These are phyloP conservation scores for Netelia fuscicornis DNA, from an alignment of 2,888 invertebrate genomes.

Conservation along the genomic window DNA sequence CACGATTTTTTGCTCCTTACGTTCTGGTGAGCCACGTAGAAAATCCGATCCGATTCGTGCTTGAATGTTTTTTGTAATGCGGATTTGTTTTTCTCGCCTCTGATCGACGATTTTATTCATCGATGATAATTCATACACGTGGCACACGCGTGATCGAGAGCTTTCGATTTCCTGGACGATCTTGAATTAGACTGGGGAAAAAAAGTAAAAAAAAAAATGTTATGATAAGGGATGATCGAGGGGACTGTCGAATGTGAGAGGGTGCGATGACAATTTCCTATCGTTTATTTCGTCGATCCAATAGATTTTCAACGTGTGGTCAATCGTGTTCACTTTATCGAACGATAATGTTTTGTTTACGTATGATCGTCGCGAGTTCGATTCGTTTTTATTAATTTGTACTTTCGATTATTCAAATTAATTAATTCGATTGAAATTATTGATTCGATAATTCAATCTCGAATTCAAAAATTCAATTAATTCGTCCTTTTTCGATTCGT, in stretches of 20 bases:
- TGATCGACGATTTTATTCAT: neutral
- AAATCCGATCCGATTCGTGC: neutral
- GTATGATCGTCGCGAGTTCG: neutral
- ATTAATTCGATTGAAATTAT: neutral
- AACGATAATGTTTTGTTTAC: too few relatives aligned
- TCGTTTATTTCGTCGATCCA: slow-evolving; percentile 16
- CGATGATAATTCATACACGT: neutral
- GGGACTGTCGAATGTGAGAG: neutral
- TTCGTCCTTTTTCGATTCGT: neutral
- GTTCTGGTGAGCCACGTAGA: slow-evolving; percentile 71
- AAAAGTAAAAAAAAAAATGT: slow-evolving; percentile 25
- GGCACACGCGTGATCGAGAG: slow-evolving; percentile 1
- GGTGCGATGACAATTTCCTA: slow-evolving; percentile 17
- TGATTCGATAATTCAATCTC: too few relatives aligned
- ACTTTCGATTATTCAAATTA: neutral
- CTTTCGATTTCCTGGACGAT: neutral
- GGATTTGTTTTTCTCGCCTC: neutral
- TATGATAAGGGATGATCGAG: neutral
- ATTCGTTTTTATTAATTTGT: neutral
- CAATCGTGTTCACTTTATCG: neutral
- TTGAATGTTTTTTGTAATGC: neutral
- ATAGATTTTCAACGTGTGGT: slow-evolving; percentile 11
- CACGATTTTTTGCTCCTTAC: slow-evolving; percentile 74
- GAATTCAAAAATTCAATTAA: too few relatives aligned
- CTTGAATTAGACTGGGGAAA: slow-evolving; percentile 15